Evolutionary conservation across 2,888 invertebrate genomes (phyloP), one percentile per base, ranked within the genome.

Genomic region (Nowickia ferox): DNA sequence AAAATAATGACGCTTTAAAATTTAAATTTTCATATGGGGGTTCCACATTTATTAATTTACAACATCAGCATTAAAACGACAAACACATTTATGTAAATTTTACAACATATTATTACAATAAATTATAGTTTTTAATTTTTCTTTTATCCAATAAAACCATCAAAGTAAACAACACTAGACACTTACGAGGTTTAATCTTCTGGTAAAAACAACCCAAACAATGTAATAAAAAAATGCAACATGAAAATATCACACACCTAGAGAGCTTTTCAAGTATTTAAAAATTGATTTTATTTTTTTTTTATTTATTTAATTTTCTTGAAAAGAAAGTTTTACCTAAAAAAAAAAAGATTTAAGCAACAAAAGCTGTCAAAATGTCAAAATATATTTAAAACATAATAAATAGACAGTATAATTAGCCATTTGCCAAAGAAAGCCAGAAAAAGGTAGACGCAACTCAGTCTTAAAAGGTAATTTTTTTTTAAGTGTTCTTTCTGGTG

Each of bases 291-390:
- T 30, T 30, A 30, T 30, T 30, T 30, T 65, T 71, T 55, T 5
- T 55, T 8, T 15, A 38, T 72, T 74, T 1, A 30, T 30, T 30
- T 30, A 30, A 30, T 74, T 19, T 1, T 68, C 48, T 19, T 57
- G 63, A 79, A 71, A 84, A 74, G 85, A 85, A 85, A 85, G 81
- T 85, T 79, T 84, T 13, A 59, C 15, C 19, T 55, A 19, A 84
- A 84, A 57, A n/a, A n/a, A n/a, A n/a, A n/a, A n/a, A n/a, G n/a
- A 42, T 38, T 53, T 22, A 38, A 61, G 11, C 84, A 85, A 15
- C 15, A 79, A 88, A 72, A 87, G 77, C 82, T 87, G 84, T 87
- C 77, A 88, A 88, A 87, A 83, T 87, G 87, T 87, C 87, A 83
- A 86, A 80, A 78, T 66, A 72, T 68, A 74, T 83, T 83, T 72